These are phyloP conservation scores for Pluvianellus socialis DNA, from an alignment of 2,113 vertebrate species.

Conservation along the genomic window DNA sequence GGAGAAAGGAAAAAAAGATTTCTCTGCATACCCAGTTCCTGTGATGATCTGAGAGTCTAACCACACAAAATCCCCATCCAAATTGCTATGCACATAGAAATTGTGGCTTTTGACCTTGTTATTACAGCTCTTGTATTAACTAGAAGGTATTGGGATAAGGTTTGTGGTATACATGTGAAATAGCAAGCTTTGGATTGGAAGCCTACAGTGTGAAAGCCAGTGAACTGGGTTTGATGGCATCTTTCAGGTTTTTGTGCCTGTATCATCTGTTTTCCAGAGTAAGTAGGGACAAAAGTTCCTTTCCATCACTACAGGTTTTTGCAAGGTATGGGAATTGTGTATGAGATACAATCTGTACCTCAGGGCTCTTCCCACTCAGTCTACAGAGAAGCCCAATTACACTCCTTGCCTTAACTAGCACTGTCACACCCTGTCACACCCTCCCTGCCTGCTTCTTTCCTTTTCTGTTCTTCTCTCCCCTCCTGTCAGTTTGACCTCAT, in stretches of 20 bases:
- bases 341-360: slow-evolving; percentile 35
- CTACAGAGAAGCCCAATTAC: slow-evolving; percentile 22
- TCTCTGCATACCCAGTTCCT: neutral
- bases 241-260: neutral
- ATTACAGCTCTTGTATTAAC: neutral
- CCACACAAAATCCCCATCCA: neutral
- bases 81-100: neutral
- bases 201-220: neutral
- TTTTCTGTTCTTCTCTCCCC: neutral
- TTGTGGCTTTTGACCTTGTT: neutral
- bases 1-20: neutral
- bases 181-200: neutral
- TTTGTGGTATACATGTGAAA: neutral
- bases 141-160: neutral
- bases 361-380: slow-evolving; percentile 31
- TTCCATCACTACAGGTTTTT: neutral
- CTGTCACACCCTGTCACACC: slow-evolving; percentile 3
- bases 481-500: neutral
- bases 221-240: neutral
- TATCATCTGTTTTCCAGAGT: neutral
- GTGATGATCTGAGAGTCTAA: neutral
- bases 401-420: neutral
- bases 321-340: slow-evolving; percentile 6
- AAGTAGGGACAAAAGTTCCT: neutral
- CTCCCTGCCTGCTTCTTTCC: neutral